These are phyloP conservation scores for Catocala nupta DNA, from an alignment of 2,888 invertebrate species.

Conservation along the genomic window DNA sequence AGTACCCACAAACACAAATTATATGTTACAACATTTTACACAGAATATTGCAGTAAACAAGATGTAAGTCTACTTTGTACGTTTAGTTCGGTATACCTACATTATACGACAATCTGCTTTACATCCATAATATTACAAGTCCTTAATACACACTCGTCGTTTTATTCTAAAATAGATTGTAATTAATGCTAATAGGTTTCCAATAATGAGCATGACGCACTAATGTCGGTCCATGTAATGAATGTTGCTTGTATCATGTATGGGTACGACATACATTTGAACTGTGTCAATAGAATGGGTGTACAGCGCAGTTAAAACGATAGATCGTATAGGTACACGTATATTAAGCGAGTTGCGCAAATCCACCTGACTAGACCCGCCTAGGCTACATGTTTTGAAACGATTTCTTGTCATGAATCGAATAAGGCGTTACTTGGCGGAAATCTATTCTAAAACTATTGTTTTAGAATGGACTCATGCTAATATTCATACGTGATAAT, in stretches of 20 bases:
- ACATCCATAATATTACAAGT: neutral
- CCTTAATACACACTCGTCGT: neutral
- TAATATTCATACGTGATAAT: too few relatives aligned
- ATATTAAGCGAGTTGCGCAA: slow-evolving; percentile 20
- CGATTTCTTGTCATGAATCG: neutral
- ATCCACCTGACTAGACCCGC: neutral
- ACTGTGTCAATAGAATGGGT: slow-evolving; percentile 49
- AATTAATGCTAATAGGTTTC: slow-evolving; percentile 36
- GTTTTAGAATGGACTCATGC: too few relatives aligned
- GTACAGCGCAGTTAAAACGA: slow-evolving; percentile 33
- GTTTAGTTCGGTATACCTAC: neutral
- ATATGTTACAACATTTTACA: slow-evolving; percentile 24
- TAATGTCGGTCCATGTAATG: slow-evolving; percentile 35
- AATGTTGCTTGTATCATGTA: slow-evolving; percentile 38
- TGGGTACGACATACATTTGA: slow-evolving; percentile 36
- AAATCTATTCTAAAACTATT: too few relatives aligned
- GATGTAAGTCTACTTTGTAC: too few relatives aligned
- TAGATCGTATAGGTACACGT: slow-evolving; percentile 19
- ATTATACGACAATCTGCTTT: slow-evolving; percentile 3
- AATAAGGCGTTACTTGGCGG: neutral
- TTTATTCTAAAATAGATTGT: slow-evolving; percentile 8
- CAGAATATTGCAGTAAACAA: slow-evolving; percentile 9
- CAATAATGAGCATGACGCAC: slow-evolving; percentile 43
- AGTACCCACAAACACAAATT: neutral
- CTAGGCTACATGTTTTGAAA: slow-evolving; percentile 1